Conservation (phyloP, 2,888 invertebrate species). For the Mythimna vitellina region DNA sequence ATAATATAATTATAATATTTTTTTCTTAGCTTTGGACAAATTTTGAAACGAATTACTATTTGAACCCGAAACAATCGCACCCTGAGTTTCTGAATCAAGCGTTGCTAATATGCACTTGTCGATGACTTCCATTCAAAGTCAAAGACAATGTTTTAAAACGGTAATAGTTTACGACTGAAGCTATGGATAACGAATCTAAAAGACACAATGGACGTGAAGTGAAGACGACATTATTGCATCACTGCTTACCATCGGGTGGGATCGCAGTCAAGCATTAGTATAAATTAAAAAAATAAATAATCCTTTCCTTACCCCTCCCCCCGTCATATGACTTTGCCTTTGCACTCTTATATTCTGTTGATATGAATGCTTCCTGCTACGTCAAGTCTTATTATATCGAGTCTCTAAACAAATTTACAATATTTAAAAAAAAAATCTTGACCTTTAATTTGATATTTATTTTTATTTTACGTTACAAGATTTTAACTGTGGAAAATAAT, state of each 20-base stretch:
- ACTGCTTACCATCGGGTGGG: too few species aligned
- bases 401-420: too few species aligned
- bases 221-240: neutral
- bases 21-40: too few species aligned
- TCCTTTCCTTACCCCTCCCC: neutral
- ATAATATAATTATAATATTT: neutral
- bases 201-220: neutral
- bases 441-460: too few species aligned
- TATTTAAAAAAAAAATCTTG: too few species aligned
- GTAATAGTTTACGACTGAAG: neutral
- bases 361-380: too few species aligned
- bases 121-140: neutral
- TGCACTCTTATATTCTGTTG: neutral
- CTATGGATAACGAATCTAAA: neutral
- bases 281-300: too few species aligned
- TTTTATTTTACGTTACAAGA: too few species aligned
- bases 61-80: neutral
- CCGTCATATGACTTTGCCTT: neutral
- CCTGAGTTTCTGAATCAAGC: constrained; percentile 1
- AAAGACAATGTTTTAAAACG: constrained; percentile 1
- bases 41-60: too few species aligned
- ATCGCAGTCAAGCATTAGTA: too few species aligned
- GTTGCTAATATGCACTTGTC: constrained; percentile 11
- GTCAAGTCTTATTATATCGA: too few species aligned
- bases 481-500: too few species aligned